Base-by-base conservation (phyloP, 2,888 invertebrate species). In the Rutpela maculata region DNA sequence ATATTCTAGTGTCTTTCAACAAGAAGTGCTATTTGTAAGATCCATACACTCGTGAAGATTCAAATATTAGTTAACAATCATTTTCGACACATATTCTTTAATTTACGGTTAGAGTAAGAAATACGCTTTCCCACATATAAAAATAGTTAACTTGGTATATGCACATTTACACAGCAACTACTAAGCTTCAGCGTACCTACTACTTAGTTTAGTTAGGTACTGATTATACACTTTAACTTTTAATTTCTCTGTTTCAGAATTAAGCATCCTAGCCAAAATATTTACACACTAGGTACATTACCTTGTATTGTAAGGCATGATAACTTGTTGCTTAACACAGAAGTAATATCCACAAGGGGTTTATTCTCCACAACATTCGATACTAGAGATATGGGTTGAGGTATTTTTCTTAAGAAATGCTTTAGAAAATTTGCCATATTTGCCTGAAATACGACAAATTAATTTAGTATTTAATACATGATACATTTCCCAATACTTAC, bases 291-390 rank as follows among this genome's bases (percentile, higher is more conserved):
- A 38, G 38, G 11, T 10, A 38, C 1, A 15, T 75, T 75, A 85
- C 86, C 86, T 83, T 86, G 85, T 67, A 86, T 80, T 5, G 76
- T 83, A 26, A 85, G 66, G 67, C 77, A 81, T 35, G 82, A 77
- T 22, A 85, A 78, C 69, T 78, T 81, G 55, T 81, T 82, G n/a
- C 79, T 82, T 50, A 85, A 74, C 7, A 82, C 75, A 26, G 76
- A 76, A 22, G 81, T 71, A 59, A 68, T 35, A 62, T 76, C 73
- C 67, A 73, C 9, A n/a, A 77, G 60, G 67, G 71, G 57, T 57
- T 60, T 68, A 38, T 78, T 68, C 67, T 67, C 66, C 35, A 59
- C 9, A 26, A 66, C 35, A 73, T 73, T 76, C 18, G 67, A 57
- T 17, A 80, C 31, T 43, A 74, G 35, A 59, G 77, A 74, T 67